Evolutionary conservation across 2,797 vertebrate genomes (phyloP), one percentile per base, ranked within the genome.

Genomic region (Chiroxiphia lanceolata): DNA sequence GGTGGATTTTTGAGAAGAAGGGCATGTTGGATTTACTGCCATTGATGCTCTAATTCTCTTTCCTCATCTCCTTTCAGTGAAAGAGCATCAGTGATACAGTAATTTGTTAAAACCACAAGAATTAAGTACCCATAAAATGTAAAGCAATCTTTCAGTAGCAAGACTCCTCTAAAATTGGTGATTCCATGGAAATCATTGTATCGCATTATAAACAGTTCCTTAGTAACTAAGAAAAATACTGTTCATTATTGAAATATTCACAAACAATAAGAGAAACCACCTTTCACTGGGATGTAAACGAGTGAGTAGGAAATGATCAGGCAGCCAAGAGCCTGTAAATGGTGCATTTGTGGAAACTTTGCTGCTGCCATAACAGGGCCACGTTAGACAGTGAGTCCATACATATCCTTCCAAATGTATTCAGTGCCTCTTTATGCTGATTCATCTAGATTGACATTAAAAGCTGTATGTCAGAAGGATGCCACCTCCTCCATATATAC

Each of bases 361-460:
- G 31, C 25, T 68, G 69, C 69, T 89, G 15, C 74, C 18, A 0
- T 60, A 51, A 27, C 31, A 63, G 59, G 40, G 42, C 20, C 9
- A 1, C 1, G 3, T 34, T 50, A 76, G 70, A 23, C 45, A 56
- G 31, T 17, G 38, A 72, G 42, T 53, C 91, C 60, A 22, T 51
- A 70, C 78, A 18, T 67, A 47, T n/a, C 29, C 12, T 22, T 65
- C 50, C 47, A 83, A 48, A 82, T 29, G 22, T 47, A 61, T 84
- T 71, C 31, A 2, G 25, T 64, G 48, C 45, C 15, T 77, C 84
- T 88, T 83, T 6, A 31, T 54, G 74, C 90, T 90, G 86, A 89
- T 85, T 94, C 90, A 89, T 80, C 71, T 36, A 47, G 79, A 89
- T 72, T 95, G 94, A 92, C 78, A 17, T 91, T 87, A 89, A 93